Evolutionary conservation across 2,888 invertebrate species (phyloP).

Genomic region (Stegophylla sp.): DNA sequence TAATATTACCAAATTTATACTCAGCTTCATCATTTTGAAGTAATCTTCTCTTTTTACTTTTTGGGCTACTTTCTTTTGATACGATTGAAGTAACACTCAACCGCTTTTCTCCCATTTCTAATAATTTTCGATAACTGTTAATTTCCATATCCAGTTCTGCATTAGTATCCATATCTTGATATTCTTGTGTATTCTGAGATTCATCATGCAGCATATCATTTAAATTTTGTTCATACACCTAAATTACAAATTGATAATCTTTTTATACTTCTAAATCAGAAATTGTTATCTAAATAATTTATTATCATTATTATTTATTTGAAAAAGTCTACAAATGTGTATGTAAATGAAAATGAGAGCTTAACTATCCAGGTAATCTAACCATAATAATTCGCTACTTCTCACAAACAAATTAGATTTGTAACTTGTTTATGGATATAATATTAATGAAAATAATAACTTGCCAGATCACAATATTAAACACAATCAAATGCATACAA

Average conservation of each 20-base stretch:
- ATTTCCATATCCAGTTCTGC: constrained; percentile 89
- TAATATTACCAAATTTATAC: constrained; percentile 44
- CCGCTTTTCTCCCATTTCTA: constrained; percentile 84
- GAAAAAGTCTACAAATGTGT: too few species aligned
- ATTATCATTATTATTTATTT: constrained; percentile 62
- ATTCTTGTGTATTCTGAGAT: constrained; percentile 87
- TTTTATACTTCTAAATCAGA: constrained; percentile 37
- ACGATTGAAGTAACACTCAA: constrained; percentile 61
- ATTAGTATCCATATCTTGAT: constrained; percentile 97
- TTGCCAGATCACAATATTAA: too few species aligned
- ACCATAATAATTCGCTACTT: too few species aligned
- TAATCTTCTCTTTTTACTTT: constrained; percentile 44
- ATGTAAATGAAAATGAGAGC: too few species aligned
- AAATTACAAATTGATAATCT: constrained; percentile 77
- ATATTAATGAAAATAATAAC: too few species aligned
- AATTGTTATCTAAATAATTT: constrained; percentile 42
- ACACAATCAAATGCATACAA: constrained; percentile 66
- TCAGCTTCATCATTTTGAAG: constrained; percentile 36
- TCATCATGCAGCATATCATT: constrained; percentile 82
- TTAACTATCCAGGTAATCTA: too few species aligned
- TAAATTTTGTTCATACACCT: constrained; percentile 79
- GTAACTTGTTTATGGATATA: too few species aligned
- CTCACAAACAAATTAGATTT: too few species aligned
- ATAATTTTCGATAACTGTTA: constrained; percentile 85
- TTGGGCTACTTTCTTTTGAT: constrained; percentile 44